These are phyloP conservation scores for Eupithecia subumbrata DNA, from an alignment of 2,888 invertebrate species.

Conservation along the genomic window DNA sequence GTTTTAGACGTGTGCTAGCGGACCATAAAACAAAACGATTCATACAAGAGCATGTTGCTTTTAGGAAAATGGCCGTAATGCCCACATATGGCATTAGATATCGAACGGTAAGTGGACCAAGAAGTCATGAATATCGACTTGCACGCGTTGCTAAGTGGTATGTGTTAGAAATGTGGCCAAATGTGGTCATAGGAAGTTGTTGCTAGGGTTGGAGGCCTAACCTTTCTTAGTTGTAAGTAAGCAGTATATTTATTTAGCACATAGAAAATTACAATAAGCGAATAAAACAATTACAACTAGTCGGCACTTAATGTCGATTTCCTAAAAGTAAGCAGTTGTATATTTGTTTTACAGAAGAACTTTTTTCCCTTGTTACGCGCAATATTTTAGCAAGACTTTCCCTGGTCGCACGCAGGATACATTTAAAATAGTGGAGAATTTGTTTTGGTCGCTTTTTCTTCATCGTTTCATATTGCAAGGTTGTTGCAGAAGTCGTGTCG, in stretches of 20 bases:
- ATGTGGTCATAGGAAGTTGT: conserved; percentile 1
- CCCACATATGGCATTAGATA: conserved; percentile 36
- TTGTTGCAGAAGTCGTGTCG: too few species aligned
- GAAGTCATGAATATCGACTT: conserved; percentile 41
- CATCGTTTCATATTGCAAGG: too few species aligned
- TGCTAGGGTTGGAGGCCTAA: neutral
- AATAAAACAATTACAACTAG: too few species aligned
- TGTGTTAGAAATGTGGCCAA: conserved; percentile 18
- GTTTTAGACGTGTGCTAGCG: neutral
- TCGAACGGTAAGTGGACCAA: conserved; percentile 43
- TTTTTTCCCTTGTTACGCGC: too few species aligned
- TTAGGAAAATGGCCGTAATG: conserved; percentile 51
- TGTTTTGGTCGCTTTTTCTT: too few species aligned
- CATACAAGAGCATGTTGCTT: conserved; percentile 40
- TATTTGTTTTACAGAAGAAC: too few species aligned
- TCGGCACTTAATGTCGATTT: too few species aligned
- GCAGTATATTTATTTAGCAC: too few species aligned
- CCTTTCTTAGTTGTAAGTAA: neutral
- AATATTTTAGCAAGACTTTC: neutral
- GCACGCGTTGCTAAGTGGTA: conserved; percentile 33
- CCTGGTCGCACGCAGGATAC: neutral
- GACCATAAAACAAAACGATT: conserved; percentile 7
- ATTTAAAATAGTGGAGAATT: neutral
- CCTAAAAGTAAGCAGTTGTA: too few species aligned
- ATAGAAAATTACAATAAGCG: too few species aligned